A percentile compares a stretch with the other conserved stretches of the same genome.
Evolutionary conservation across 92 coral and sea anemone genomes (phyloP).

Genomic region (Muricea muricata): DNA sequence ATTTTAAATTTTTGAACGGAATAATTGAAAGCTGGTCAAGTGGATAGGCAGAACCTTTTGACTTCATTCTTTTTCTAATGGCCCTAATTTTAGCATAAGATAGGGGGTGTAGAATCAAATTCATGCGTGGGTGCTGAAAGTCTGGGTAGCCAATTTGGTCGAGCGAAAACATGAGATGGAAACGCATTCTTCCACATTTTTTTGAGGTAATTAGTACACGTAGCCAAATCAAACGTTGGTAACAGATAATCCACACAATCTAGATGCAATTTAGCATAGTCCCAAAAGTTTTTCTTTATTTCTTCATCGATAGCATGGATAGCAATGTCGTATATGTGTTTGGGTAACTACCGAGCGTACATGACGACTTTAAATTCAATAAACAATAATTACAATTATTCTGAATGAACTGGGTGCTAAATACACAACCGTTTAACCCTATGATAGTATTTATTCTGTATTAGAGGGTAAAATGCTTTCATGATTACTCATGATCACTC

Average conservation of each 20-base stretch:
- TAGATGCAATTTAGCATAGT: neutral
- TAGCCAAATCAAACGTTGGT: neutral
- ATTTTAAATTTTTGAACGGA: neutral
- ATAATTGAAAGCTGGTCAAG: neutral
- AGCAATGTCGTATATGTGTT: too few relatives aligned
- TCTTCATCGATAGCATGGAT: too few relatives aligned
- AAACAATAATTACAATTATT: too few relatives aligned
- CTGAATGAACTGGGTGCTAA: too few relatives aligned
- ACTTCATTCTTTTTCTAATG: slow-evolving; percentile 20
- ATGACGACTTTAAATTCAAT: too few relatives aligned
- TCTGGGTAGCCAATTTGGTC: slow-evolving; percentile 13
- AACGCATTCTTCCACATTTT: neutral
- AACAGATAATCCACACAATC: neutral
- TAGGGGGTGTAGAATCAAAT: neutral
- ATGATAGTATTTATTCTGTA: too few relatives aligned
- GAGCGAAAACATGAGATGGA: neutral
- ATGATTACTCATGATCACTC: too few relatives aligned
- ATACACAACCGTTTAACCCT: too few relatives aligned
- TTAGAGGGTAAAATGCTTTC: too few relatives aligned
- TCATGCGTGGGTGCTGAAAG: neutral
- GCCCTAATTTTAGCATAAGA: neutral
- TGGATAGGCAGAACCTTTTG: neutral
- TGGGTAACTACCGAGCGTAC: too few relatives aligned
- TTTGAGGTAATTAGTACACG: neutral
- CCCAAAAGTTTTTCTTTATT: slow-evolving; percentile 5